These are phyloP conservation scores for Myotis planiceps DNA, from an alignment of 2,797 vertebrate genomes.

Conservation along the genomic window DNA sequence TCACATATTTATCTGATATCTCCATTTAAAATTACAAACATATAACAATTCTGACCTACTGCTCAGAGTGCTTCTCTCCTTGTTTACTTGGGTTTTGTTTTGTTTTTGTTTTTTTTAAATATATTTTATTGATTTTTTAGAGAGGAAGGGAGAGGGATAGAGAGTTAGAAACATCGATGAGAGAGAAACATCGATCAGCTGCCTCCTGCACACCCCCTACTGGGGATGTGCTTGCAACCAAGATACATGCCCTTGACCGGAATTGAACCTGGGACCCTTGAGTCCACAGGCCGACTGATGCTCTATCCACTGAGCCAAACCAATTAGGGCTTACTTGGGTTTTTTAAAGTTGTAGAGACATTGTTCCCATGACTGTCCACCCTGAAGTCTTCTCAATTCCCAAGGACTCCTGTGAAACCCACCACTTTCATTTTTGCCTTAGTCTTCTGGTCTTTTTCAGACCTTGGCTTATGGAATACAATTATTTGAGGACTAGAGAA, in stretches of 20 bases:
- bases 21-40: neutral
- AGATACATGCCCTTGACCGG: no score
- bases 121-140: no score
- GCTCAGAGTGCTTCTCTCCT: conserved; percentile 66
- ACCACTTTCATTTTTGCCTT: conserved; percentile 27
- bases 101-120: no score
- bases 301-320: no score
- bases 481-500: neutral
- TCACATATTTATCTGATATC: neutral
- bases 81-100: conserved; percentile 35
- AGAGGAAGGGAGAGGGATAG: no score
- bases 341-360: conserved; percentile 74
- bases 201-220: no score
- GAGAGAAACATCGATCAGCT: no score
- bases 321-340: neutral
- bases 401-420: conserved; percentile 62
- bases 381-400: conserved; percentile 67
- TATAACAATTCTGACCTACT: conserved; percentile 43
- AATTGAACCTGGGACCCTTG: no score
- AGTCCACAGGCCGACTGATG: no score
- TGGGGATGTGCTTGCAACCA: no score
- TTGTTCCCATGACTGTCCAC: conserved; percentile 69
- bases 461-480: neutral
- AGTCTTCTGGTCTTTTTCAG: neutral
- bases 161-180: no score